phyloP scores from a whole-genome alignment of 2,888 invertebrate species.

The Anagyrus pseudococci region DNA sequence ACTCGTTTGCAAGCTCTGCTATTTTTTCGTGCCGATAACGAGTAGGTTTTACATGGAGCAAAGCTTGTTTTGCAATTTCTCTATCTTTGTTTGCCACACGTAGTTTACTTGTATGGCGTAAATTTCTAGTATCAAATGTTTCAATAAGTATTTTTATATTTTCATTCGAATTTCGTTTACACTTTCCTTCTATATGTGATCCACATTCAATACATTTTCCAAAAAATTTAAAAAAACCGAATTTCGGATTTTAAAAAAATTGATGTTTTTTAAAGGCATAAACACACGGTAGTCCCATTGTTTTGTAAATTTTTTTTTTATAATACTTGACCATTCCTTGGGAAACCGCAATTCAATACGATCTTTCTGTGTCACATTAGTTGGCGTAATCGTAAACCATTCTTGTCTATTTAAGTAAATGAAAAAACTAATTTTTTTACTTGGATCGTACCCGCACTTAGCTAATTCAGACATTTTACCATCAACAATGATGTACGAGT shows the following conservation, averaged over 20 bases:
- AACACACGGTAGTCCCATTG: slow-evolving; percentile 11
- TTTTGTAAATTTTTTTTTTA: slow-evolving; percentile 6
- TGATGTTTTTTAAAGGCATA: slow-evolving; percentile 12
- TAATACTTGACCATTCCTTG: slow-evolving; percentile 6
- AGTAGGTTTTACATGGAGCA: too few species aligned
- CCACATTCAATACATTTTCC: slow-evolving; percentile 19
- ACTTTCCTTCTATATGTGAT: background rate
- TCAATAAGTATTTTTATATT: background rate
- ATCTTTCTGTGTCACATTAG: slow-evolving; percentile 12
- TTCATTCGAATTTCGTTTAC: slow-evolving; percentile 5
- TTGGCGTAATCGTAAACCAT: slow-evolving; percentile 14
- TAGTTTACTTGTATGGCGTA: slow-evolving; percentile 3
- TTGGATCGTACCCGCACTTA: too few species aligned
- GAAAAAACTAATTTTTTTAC: background rate
- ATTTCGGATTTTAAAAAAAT: slow-evolving; percentile 13
- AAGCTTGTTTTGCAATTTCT: too few species aligned
- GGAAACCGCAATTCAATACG: background rate
- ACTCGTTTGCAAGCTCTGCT: too few species aligned
- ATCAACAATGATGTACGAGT: too few species aligned
- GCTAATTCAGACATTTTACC: too few species aligned
- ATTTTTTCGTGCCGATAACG: too few species aligned
- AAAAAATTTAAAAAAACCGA: slow-evolving; percentile 15
- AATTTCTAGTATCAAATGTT: too few species aligned
- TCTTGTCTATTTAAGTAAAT: background rate
- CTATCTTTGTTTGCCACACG: background rate